Evolutionary conservation across 1,140 invertebrate genomes (phyloP).

Genomic region (Scaptodrosophila lebanonensis): DNA sequence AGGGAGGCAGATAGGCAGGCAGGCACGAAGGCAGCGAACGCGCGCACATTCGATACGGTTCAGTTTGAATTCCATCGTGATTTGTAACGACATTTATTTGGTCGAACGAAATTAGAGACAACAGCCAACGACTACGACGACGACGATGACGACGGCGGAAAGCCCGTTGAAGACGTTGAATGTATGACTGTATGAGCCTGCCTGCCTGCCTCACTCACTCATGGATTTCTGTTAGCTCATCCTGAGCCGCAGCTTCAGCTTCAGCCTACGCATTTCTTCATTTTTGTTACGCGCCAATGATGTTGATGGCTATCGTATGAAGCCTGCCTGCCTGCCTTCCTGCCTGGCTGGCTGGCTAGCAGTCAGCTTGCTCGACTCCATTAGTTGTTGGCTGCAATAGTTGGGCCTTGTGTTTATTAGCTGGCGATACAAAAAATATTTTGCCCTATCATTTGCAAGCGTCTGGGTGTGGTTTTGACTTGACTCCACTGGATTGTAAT

Average conservation of each 20-base stretch:
- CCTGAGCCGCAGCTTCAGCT: no score
- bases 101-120: constrained; percentile 67
- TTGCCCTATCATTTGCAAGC: constrained; percentile 46
- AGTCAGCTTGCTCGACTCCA: constrained; percentile 38
- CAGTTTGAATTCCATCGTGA: constrained; percentile 69
- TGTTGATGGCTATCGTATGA: constrained; percentile 53
- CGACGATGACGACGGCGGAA: constrained; percentile 1
- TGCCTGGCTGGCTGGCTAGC: constrained; percentile 31
- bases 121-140: constrained; percentile 6
- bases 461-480: constrained; percentile 46
- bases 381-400: constrained; percentile 13
- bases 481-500: constrained; percentile 38
- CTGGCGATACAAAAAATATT: constrained; percentile 40
- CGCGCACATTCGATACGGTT: constrained; percentile 49
- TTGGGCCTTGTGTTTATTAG: constrained; percentile 49
- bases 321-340: constrained; percentile 12
- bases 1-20: no score
- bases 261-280: constrained; percentile 56
- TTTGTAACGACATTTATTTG: constrained; percentile 75
- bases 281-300: constrained; percentile 17
- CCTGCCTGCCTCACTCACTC: not conserved
- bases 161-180: not conserved
- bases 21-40: no score
- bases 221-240: constrained; percentile 31
- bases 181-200: constrained; percentile 5